Conservation (phyloP, 2,888 invertebrate species). For the Schizotus pectinicornis region DNA sequence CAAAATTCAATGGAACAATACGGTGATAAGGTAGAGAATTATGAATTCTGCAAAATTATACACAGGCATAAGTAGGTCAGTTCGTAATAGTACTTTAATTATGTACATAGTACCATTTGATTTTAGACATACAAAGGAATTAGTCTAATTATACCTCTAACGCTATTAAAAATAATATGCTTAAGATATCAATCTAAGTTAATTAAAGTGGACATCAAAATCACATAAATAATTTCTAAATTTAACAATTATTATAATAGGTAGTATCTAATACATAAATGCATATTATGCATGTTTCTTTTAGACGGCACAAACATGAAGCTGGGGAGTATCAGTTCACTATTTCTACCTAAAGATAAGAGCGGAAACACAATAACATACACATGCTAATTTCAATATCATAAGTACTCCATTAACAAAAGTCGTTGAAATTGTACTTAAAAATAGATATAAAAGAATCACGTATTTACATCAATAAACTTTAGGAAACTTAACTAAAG, state of each 20-base stretch:
- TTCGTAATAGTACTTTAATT: slow-evolving; percentile 30
- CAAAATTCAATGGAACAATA: slow-evolving; percentile 10
- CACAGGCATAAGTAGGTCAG: slow-evolving; percentile 14
- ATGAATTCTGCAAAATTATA: slow-evolving; percentile 16
- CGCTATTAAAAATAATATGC: slow-evolving; percentile 31
- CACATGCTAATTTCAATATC: slow-evolving; percentile 27
- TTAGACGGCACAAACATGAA: slow-evolving; percentile 55
- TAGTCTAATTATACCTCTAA: slow-evolving; percentile 30
- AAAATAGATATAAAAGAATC: slow-evolving; percentile 33
- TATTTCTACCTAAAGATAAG: slow-evolving; percentile 39
- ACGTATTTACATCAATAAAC: slow-evolving; percentile 47
- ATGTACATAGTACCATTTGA: slow-evolving; percentile 38
- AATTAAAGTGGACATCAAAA: slow-evolving; percentile 51
- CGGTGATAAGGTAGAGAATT: slow-evolving; percentile 1
- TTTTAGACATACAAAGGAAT: slow-evolving; percentile 29
- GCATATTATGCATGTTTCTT: slow-evolving; percentile 43
- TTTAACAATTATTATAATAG: slow-evolving; percentile 52
- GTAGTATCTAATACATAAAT: slow-evolving; percentile 52
- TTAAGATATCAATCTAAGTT: slow-evolving; percentile 33
- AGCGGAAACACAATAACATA: slow-evolving; percentile 27
- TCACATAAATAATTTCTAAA: slow-evolving; percentile 56
- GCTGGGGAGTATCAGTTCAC: slow-evolving; percentile 46
- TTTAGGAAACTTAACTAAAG: slow-evolving; percentile 44
- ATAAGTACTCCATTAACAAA: slow-evolving; percentile 4
- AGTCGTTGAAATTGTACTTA: slow-evolving; percentile 16